phyloP scores from a whole-genome alignment of 2,797 vertebrate genomes.

The Neosilurus mollespiculum region DNA sequence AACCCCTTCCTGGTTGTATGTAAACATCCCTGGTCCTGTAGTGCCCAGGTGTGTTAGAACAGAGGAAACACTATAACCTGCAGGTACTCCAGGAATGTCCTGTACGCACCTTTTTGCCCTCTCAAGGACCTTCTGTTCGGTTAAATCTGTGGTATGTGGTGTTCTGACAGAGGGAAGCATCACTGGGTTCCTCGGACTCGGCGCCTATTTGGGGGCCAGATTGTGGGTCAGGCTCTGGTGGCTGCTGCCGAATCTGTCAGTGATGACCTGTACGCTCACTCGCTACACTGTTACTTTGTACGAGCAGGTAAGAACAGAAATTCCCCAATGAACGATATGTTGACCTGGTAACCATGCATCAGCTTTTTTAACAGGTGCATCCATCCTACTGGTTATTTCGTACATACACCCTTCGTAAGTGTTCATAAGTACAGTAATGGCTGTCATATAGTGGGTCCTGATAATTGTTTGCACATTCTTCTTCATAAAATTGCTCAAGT shows the following conservation, averaged over 20 bases:
- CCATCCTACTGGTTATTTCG: not conserved
- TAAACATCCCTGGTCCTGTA: not conserved
- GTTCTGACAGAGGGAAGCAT: slow-evolving; percentile 79
- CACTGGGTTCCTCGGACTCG: slow-evolving; percentile 84
- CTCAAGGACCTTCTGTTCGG: not conserved
- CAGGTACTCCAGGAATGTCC: not conserved
- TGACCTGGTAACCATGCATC: not conserved
- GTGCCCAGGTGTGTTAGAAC: not conserved
- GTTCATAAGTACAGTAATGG: not conserved
- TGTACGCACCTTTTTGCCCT: not conserved
- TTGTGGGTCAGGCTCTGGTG: slow-evolving; percentile 90
- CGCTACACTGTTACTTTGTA: slow-evolving; percentile 94
- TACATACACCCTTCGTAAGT: not conserved
- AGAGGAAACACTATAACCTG: not conserved
- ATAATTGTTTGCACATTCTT: not conserved
- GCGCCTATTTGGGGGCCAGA: slow-evolving; percentile 90
- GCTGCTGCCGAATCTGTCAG: slow-evolving; percentile 86
- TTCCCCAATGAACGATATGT: not conserved
- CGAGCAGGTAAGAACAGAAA: slow-evolving; percentile 78
- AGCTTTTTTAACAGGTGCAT: not conserved
- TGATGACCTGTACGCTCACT: slow-evolving; percentile 80
- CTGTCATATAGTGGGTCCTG: not conserved
- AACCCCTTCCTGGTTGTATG: not conserved
- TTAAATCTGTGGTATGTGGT: not conserved
- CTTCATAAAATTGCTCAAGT: not conserved